Base-by-base conservation (phyloP, 92 coral and sea anemone species). In the Epizoanthus illoricatus region DNA sequence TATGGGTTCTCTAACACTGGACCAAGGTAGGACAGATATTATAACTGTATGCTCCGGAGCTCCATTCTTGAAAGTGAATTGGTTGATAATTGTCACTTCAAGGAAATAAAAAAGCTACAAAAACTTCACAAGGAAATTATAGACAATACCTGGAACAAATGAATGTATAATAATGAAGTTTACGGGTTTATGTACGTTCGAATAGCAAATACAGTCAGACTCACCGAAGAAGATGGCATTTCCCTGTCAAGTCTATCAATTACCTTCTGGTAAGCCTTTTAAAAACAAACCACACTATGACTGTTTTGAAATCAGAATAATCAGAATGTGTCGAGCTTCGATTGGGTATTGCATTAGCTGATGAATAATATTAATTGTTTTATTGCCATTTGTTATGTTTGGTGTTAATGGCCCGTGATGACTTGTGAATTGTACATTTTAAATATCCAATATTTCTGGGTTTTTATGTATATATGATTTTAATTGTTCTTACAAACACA, bases 181-280 rank as follows among this genome's bases (percentile, higher is more conserved):
- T 10, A 4, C 12, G 70, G 11, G 47, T 36, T 43, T 0, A 39
- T 66, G 21, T 12, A 68, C 56, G 47, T 39, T 39, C 19, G 4
- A 33, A 68, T 68, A n/a, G 49, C 49, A 67, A 28, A 33, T 43
- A 42, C 24, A 20, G 52, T n/a, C 23, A 59, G 18, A 78, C 82
- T 78, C 82, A 78, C 82, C 82, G 71, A 78, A 42, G 71, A 78
- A 59, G 65, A 85, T 69, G 85, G 92, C 82, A 91, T 85, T 67
- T 97, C 99, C 74, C 85, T 89, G 73, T 97, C 99, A 52, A 97
- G 89, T 43, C 95, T 94, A 13, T 90, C 96, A 36, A 94, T 90
- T 17, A 94, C 89, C 87, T 86, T 97, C 85, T 88, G 95, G 87
- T 88, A 91, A 15, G 95, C 85, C 99, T 97, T 71, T 19, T 18